phyloP scores from a whole-genome alignment of 2,113 vertebrate genomes.

The Tautogolabrus adspersus region DNA sequence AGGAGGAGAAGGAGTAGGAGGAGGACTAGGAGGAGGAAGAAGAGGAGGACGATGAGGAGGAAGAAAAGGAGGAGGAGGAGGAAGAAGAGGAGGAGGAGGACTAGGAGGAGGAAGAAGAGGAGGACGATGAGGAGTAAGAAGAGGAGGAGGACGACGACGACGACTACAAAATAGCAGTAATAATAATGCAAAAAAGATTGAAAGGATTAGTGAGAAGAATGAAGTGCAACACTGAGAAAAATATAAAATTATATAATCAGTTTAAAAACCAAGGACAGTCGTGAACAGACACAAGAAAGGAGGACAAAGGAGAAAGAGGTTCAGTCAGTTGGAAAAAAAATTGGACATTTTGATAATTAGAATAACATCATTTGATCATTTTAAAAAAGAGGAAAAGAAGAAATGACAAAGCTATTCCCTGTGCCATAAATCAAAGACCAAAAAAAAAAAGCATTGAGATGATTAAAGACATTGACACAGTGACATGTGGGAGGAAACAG shows the following conservation, averaged over 20 bases:
- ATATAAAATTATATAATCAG: not conserved
- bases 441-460: not conserved
- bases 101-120: slow-evolving; percentile 2
- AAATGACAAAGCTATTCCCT: not conserved
- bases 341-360: not conserved
- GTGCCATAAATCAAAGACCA: not conserved
- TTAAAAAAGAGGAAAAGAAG: not conserved
- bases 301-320: not conserved
- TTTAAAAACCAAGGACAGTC: not conserved
- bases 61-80: not conserved
- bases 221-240: not conserved
- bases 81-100: too few species aligned
- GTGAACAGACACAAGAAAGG: not conserved
- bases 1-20: too few species aligned
- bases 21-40: too few species aligned
- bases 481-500: not conserved
- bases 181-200: slow-evolving; percentile 5
- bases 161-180: not conserved
- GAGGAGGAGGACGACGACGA: not conserved
- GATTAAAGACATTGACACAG: slow-evolving; percentile 1
- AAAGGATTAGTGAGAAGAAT: not conserved
- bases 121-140: too few species aligned
- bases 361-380: not conserved
- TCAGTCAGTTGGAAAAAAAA: not conserved
- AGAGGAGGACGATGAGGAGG: not conserved